A percentile compares a stretch with the other conserved stretches of the same genome.
phyloP scores from a whole-genome alignment of 2,888 invertebrate genomes.

The Biston stratarius region DNA sequence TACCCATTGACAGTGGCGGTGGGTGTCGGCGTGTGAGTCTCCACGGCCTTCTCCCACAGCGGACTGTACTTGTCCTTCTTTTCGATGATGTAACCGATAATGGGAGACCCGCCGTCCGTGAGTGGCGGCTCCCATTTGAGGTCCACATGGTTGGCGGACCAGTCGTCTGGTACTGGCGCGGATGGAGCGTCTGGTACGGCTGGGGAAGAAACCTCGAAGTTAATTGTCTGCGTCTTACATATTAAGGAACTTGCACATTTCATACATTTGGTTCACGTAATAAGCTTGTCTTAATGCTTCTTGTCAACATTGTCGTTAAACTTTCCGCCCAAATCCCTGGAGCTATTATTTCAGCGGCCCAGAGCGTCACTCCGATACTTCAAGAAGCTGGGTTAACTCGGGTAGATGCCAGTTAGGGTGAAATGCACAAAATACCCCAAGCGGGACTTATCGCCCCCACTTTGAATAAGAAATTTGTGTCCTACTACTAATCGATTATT shows the following conservation, averaged over 20 bases:
- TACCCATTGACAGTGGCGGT: constrained; percentile 93
- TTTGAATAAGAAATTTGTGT: too few species aligned
- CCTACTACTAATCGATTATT: too few species aligned
- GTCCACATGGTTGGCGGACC: constrained; percentile 97
- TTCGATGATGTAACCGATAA: constrained; percentile 96
- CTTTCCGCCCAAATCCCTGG: too few species aligned
- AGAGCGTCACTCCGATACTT: too few species aligned
- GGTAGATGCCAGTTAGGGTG: too few species aligned
- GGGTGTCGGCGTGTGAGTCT: constrained; percentile 91
- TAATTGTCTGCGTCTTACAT: neutral
- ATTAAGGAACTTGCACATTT: neutral
- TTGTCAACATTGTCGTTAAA: too few species aligned
- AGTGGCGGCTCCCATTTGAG: constrained; percentile 96
- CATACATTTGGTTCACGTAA: too few species aligned
- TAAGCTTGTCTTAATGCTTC: too few species aligned
- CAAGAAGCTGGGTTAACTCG: too few species aligned
- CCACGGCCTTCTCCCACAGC: constrained; percentile 96
- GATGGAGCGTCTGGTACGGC: constrained; percentile 95
- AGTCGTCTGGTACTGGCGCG: constrained; percentile 95
- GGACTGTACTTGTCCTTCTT: constrained; percentile 97
- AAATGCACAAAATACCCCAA: too few species aligned
- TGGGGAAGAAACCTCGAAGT: constrained; percentile 60
- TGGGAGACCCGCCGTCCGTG: constrained; percentile 97
- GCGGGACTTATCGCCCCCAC: too few species aligned
- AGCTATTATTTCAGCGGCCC: too few species aligned